phyloP scores from a whole-genome alignment of 2,113 vertebrate species.

The Rhinoptilus africanus region DNA sequence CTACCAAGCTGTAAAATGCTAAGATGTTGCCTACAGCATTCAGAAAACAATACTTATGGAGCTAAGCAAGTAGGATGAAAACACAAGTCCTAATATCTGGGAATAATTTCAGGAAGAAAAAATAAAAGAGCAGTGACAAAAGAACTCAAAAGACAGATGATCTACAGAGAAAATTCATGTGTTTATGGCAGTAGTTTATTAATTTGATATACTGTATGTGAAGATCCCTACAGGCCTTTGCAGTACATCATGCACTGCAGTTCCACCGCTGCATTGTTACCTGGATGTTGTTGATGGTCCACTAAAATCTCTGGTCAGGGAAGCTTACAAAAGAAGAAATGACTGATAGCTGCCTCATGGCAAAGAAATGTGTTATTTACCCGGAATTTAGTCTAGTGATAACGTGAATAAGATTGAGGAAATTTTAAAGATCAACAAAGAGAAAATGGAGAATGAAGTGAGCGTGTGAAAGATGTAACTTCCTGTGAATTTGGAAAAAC shows the following conservation, averaged over 20 bases:
- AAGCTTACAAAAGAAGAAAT: neutral
- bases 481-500: neutral
- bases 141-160: neutral
- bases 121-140: neutral
- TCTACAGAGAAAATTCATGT: neutral
- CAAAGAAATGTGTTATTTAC: neutral
- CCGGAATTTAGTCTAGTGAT: neutral
- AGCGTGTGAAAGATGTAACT: neutral
- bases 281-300: neutral
- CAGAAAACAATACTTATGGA: neutral
- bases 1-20: neutral
- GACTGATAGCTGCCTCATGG: neutral
- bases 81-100: neutral
- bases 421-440: neutral
- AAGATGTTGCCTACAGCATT: neutral
- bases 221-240: neutral
- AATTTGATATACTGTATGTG: rapidly evolving
- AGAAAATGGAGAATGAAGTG: neutral
- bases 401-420: neutral
- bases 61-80: neutral
- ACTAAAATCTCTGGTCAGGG: neutral
- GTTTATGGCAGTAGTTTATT: neutral
- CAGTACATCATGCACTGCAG: neutral
- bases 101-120: neutral
- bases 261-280: neutral